Evolutionary conservation across 2,888 invertebrate genomes (phyloP).

Genomic region (Cantharis rustica): DNA sequence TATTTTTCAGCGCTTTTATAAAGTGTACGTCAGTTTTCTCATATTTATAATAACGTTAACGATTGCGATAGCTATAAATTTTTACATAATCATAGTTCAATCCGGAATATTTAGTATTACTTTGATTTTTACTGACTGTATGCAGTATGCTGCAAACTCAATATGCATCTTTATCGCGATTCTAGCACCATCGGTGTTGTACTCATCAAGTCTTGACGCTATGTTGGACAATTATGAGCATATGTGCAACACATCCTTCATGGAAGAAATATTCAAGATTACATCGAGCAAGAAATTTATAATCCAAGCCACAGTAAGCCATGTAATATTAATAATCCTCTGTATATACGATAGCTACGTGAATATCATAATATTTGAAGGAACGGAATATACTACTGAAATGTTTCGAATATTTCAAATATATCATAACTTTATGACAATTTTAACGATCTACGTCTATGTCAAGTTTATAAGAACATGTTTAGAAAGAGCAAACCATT

Average conservation of each 20-base stretch:
- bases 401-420: neutral
- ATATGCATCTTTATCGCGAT: neutral
- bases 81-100: too few species aligned
- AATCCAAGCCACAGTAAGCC: neutral
- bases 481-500: neutral
- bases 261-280: neutral
- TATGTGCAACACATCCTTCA: neutral
- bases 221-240: neutral
- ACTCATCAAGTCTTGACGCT: neutral
- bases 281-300: neutral
- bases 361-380: neutral
- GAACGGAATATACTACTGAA: fast-evolving
- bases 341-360: neutral
- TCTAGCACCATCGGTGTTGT: neutral
- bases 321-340: neutral
- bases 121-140: neutral
- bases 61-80: too few species aligned
- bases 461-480: neutral
- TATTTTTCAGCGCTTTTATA: too few species aligned
- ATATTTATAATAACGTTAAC: neutral
- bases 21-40: neutral
- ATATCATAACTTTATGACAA: neutral
- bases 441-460: neutral
- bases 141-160: neutral
- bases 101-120: neutral